Evolutionary conservation across 2,888 invertebrate species (phyloP).

Genomic region (Carpatolechia fugitivella): DNA sequence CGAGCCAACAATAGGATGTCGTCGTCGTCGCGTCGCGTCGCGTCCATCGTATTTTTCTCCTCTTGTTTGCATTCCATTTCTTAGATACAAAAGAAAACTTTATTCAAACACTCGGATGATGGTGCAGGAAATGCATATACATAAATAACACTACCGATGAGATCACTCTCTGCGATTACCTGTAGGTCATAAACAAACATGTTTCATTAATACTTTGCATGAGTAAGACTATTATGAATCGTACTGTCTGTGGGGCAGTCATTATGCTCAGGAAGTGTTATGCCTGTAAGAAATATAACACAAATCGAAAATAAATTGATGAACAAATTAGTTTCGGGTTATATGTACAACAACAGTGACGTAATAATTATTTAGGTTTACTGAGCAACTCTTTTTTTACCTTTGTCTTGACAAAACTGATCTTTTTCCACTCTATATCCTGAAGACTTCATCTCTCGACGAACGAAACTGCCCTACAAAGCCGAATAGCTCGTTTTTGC

Average conservation of each 20-base stretch:
- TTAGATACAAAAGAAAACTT: constrained; percentile 18
- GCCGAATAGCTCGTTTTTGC: neutral
- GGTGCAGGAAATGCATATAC: constrained; percentile 16
- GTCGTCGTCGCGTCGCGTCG: constrained; percentile 13
- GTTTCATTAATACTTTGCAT: neutral
- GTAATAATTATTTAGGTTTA: too few relatives aligned
- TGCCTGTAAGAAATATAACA: neutral
- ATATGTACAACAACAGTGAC: too few relatives aligned
- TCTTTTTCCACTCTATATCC: too few relatives aligned
- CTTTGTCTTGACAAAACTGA: too few relatives aligned
- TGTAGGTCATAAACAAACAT: neutral
- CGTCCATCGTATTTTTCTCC: constrained; percentile 23
- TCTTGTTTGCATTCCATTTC: constrained; percentile 26
- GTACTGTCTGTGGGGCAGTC: neutral
- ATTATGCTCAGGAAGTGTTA: neutral
- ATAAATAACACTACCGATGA: constrained; percentile 7
- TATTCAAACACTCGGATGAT: constrained; percentile 16
- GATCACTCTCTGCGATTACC: neutral
- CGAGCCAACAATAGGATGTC: constrained; percentile 44
- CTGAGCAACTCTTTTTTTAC: too few relatives aligned
- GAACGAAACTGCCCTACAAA: too few relatives aligned
- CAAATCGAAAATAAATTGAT: too few relatives aligned
- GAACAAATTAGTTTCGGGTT: too few relatives aligned
- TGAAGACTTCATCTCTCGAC: too few relatives aligned
- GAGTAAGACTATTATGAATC: constrained; percentile 15